Conservation (phyloP, 2,113 vertebrate species). For the Oreochromis tanganicae region DNA sequence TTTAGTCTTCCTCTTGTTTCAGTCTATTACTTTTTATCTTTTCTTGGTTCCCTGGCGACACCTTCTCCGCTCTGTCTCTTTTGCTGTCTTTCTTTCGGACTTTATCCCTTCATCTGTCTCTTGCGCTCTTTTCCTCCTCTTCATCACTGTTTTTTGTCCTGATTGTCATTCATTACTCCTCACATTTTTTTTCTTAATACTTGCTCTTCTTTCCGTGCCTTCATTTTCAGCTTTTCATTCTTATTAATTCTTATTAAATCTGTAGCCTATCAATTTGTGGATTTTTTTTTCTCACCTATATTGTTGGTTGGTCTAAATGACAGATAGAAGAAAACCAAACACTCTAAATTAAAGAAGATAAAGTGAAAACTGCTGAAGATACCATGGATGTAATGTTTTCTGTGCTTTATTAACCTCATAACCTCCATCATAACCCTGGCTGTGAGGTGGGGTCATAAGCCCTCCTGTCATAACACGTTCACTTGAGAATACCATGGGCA, state of each 20-base stretch:
- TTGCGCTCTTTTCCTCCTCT: neutral
- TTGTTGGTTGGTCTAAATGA: neutral
- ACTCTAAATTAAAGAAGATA: neutral
- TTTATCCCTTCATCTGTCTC: conserved; percentile 24
- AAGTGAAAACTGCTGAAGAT: neutral
- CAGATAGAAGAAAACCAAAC: neutral
- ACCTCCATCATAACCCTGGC: neutral
- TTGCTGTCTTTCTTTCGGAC: conserved; percentile 19
- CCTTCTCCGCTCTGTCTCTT: neutral
- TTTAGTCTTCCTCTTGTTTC: neutral
- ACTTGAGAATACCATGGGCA: neutral
- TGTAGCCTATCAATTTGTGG: neutral
- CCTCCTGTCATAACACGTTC: neutral
- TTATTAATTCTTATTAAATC: neutral
- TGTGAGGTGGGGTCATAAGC: neutral
- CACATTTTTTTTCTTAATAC: neutral
- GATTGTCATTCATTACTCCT: neutral
- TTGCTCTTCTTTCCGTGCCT: neutral
- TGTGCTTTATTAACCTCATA: neutral
- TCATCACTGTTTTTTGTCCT: neutral
- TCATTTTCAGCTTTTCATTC: neutral
- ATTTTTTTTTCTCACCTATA: neutral
- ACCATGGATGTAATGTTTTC: neutral
- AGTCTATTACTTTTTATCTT: conserved; percentile 18
- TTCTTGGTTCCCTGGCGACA: neutral